A percentile compares a stretch with the other conserved stretches of the same genome.
phyloP scores from a whole-genome alignment of 2,888 invertebrate species.

The Galerucella calmariensis region DNA sequence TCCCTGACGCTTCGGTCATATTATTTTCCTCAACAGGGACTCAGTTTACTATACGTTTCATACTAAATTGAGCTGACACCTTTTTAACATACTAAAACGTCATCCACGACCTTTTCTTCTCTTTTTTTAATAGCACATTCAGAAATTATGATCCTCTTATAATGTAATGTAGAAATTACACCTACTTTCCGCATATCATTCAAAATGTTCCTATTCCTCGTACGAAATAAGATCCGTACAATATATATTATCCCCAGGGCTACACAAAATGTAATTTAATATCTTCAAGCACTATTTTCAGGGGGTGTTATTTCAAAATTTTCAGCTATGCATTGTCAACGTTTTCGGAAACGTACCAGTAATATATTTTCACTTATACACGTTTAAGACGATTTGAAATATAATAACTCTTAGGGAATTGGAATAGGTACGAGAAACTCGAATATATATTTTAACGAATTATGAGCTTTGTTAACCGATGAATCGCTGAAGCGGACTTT shows the following conservation, averaged over 20 bases:
- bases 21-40: too few species aligned
- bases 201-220: constrained; percentile 26
- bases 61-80: neutral
- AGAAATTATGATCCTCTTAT: constrained; percentile 26
- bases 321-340: constrained; percentile 36
- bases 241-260: constrained; percentile 27
- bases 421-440: constrained; percentile 17
- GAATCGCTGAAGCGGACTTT: neutral
- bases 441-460: constrained; percentile 10
- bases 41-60: too few species aligned
- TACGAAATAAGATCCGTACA: constrained; percentile 25
- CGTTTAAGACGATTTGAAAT: constrained; percentile 29
- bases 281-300: constrained; percentile 37
- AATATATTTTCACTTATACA: constrained; percentile 33
- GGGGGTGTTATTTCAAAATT: constrained; percentile 32
- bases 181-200: constrained; percentile 23
- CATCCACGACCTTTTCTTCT: neutral
- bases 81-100: too few species aligned
- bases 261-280: constrained; percentile 38
- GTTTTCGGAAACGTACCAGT: constrained; percentile 23
- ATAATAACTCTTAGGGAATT: constrained; percentile 21
- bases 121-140: neutral
- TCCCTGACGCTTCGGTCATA: too few species aligned
- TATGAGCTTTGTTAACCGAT: neutral
- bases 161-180: constrained; percentile 28